These are phyloP conservation scores for Siphonodentalium dalli DNA, from an alignment of 2,888 invertebrate genomes.

Conservation along the genomic window DNA sequence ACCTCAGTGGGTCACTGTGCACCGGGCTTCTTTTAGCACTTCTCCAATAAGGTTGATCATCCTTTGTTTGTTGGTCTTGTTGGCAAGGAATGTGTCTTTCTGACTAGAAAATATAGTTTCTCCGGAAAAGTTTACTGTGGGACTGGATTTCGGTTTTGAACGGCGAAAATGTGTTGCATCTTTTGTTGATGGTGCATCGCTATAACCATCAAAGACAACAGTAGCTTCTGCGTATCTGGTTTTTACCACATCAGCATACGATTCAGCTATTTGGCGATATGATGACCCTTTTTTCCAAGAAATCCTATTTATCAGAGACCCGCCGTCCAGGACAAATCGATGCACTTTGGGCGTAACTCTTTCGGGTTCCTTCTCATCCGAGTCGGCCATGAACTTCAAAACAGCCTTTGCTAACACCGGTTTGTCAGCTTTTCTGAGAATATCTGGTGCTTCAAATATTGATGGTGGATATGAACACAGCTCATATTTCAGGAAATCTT, in stretches of 20 bases:
- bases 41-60: too few relatives aligned
- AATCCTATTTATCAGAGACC: constrained; percentile 20
- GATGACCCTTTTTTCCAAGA: constrained; percentile 21
- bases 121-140: too few relatives aligned
- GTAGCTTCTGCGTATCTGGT: not conserved
- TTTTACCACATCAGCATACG: constrained; percentile 5
- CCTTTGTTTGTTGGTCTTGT: constrained; percentile 37
- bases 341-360: too few relatives aligned
- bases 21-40: too few relatives aligned
- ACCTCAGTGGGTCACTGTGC: constrained; percentile 25
- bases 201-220: constrained; percentile 28
- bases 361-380: too few relatives aligned
- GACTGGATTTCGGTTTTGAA: too few relatives aligned
- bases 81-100: constrained; percentile 31
- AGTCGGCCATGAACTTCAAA: not conserved
- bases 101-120: constrained; percentile 3
- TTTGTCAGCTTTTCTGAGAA: constrained; percentile 17
- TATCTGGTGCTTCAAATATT: constrained; percentile 21
- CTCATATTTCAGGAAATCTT: constrained; percentile 8
- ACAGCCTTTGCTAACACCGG: constrained; percentile 13
- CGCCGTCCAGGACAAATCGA: constrained; percentile 27
- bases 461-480: constrained; percentile 18
- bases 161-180: too few relatives aligned
- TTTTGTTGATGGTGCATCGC: constrained; percentile 20
- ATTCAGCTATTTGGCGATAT: constrained; percentile 8